A percentile compares a stretch with the other conserved stretches of the same genome.
Evolutionary conservation across 2,113 vertebrate genomes (phyloP).

Genomic region (Willisornis vidua): DNA sequence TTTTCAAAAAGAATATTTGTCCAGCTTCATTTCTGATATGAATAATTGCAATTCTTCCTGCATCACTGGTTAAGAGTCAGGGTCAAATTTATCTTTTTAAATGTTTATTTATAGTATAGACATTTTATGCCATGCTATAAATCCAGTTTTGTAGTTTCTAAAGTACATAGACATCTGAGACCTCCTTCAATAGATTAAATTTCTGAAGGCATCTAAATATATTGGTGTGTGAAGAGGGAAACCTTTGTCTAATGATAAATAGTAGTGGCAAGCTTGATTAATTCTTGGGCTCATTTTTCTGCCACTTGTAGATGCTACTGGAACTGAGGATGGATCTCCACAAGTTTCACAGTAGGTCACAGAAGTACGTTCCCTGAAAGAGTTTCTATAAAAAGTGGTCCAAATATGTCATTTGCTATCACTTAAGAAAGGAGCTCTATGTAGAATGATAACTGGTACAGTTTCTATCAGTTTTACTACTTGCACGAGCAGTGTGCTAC

Average conservation of each 20-base stretch:
- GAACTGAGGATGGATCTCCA: background rate
- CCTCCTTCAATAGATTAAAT: background rate
- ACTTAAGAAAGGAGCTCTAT: conserved; percentile 22
- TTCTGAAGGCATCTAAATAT: background rate
- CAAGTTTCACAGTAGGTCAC: conserved; percentile 32
- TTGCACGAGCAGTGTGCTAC: conserved; percentile 55
- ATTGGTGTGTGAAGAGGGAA: background rate
- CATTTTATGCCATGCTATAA: background rate
- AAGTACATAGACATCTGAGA: background rate
- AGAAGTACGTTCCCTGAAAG: conserved; percentile 27
- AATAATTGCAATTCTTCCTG: background rate
- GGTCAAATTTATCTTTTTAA: background rate
- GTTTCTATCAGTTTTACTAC: conserved; percentile 53
- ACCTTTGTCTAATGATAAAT: background rate
- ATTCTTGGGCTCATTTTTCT: background rate
- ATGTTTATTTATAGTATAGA: background rate
- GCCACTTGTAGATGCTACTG: background rate
- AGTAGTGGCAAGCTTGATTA: background rate
- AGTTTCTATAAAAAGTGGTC: conserved; percentile 47
- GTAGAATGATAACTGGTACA: conserved; percentile 48
- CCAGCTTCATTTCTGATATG: background rate
- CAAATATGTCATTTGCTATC: conserved; percentile 56
- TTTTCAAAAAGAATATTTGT: background rate
- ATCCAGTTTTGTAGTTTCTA: background rate
- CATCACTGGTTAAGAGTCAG: background rate